Percentiles rank a stretch among this genome's conserved stretches.
These are phyloP conservation scores for Trichonephila clavipes DNA, from an alignment of 1,140 invertebrate species.

Conservation along the genomic window DNA sequence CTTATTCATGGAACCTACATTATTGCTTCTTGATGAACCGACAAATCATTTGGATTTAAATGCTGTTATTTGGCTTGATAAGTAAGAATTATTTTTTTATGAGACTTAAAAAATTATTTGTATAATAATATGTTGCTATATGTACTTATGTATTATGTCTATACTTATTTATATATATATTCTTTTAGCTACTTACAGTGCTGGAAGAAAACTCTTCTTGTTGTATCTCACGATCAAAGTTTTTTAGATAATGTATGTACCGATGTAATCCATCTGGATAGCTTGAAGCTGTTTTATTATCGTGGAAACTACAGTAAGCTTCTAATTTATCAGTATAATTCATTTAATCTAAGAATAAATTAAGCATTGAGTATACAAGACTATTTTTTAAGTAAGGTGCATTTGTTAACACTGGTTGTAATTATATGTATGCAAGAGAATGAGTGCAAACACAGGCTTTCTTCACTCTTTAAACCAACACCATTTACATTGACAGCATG, in stretches of 20 bases:
- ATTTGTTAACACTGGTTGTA: too few relatives aligned
- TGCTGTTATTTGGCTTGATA: slow-evolving; percentile 99
- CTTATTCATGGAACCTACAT: slow-evolving; percentile 92
- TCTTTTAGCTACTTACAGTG: slow-evolving; percentile 91
- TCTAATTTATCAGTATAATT: too few relatives aligned
- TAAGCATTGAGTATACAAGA: too few relatives aligned
- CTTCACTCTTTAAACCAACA: too few relatives aligned
- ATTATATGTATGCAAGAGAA: too few relatives aligned
- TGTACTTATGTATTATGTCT: background rate
- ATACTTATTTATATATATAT: background rate
- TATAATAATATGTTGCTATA: too few relatives aligned
- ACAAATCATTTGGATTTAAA: slow-evolving; percentile 93
- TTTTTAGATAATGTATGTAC: slow-evolving; percentile 99
- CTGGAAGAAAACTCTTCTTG: slow-evolving; percentile 98
- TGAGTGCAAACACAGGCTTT: too few relatives aligned
- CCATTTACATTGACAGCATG: too few relatives aligned
- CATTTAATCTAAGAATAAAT: too few relatives aligned
- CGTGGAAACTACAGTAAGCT: slow-evolving; percentile 94
- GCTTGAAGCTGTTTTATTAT: slow-evolving; percentile 97
- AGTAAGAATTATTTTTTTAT: slow-evolving; percentile 84
- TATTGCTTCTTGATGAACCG: slow-evolving; percentile 98
- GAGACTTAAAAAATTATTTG: background rate
- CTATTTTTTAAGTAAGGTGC: too few relatives aligned
- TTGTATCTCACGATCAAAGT: slow-evolving; percentile 99
- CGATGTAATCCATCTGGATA: slow-evolving; percentile 98